A percentile compares a stretch with the other conserved stretches of the same genome.
Conservation (phyloP, 2,113 vertebrate genomes). For the Myocastor coypus region DNA sequence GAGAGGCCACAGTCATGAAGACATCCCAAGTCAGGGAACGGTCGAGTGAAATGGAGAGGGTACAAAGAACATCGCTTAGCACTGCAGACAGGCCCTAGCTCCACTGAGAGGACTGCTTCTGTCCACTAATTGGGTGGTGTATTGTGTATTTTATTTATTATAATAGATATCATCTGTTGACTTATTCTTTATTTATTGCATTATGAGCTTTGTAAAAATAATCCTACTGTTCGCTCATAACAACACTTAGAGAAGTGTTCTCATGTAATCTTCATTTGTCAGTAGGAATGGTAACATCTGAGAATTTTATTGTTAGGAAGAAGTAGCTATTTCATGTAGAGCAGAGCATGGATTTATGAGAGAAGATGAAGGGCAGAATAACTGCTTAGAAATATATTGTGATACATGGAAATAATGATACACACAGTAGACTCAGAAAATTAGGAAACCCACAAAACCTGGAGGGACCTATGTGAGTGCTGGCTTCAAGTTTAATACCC, state of each 20-base stretch:
- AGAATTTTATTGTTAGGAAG: background rate
- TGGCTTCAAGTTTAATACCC: background rate
- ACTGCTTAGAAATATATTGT: background rate
- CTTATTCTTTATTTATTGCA: too few species aligned
- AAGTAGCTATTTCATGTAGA: background rate
- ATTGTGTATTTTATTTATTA: too few species aligned
- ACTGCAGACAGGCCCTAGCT: background rate
- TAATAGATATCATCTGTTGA: too few species aligned
- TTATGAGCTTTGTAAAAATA: too few species aligned
- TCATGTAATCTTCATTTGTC: too few species aligned
- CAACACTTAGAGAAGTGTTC: too few species aligned
- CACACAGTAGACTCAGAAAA: background rate
- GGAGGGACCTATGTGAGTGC: background rate
- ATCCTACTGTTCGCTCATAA: too few species aligned
- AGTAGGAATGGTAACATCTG: too few species aligned
- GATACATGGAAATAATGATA: background rate
- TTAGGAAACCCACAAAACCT: background rate
- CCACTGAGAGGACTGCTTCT: background rate
- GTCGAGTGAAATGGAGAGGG: background rate
- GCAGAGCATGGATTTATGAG: background rate
- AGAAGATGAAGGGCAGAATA: background rate
- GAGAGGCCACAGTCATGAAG: conserved; percentile 22
- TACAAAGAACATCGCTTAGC: background rate
- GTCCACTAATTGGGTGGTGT: too few species aligned
- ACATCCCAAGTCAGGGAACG: conserved; percentile 24